Evolutionary conservation across 2,113 vertebrate genomes (phyloP).

Genomic region (Thinocorus orbignyianus): DNA sequence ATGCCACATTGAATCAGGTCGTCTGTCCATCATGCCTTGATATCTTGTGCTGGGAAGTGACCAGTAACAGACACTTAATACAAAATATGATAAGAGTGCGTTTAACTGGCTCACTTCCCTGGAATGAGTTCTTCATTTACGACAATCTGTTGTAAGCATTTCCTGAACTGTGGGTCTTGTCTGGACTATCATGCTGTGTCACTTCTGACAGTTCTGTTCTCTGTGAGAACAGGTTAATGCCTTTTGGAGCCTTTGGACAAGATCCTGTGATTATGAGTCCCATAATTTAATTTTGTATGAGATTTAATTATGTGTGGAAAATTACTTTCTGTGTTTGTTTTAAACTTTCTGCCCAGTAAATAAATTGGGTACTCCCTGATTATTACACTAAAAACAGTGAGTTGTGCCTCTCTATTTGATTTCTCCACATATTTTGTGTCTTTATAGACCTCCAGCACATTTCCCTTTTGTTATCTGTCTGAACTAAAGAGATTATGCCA

Average conservation of each 20-base stretch:
- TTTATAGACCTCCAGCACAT: neutral
- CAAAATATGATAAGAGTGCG: neutral
- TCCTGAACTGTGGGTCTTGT: neutral
- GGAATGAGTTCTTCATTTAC: neutral
- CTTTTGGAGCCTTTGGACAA: neutral
- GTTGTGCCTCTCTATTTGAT: neutral
- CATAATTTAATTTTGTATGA: constrained; percentile 9
- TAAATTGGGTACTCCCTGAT: constrained; percentile 10
- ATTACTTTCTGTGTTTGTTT: constrained; percentile 30
- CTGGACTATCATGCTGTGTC: neutral
- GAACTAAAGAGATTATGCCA: neutral
- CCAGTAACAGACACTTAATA: neutral
- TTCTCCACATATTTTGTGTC: neutral
- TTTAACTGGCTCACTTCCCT: neutral
- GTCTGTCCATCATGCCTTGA: neutral
- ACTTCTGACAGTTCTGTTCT: neutral
- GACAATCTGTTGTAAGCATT: neutral
- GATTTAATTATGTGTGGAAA: constrained; percentile 43
- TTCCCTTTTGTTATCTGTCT: neutral
- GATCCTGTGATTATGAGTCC: neutral
- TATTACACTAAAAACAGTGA: neutral
- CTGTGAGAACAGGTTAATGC: neutral
- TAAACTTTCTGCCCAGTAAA: constrained; percentile 13
- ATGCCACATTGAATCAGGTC: neutral
- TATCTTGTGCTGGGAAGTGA: neutral